Evolutionary conservation across 2,888 invertebrate species (phyloP).

Genomic region (Aromia moschata): DNA sequence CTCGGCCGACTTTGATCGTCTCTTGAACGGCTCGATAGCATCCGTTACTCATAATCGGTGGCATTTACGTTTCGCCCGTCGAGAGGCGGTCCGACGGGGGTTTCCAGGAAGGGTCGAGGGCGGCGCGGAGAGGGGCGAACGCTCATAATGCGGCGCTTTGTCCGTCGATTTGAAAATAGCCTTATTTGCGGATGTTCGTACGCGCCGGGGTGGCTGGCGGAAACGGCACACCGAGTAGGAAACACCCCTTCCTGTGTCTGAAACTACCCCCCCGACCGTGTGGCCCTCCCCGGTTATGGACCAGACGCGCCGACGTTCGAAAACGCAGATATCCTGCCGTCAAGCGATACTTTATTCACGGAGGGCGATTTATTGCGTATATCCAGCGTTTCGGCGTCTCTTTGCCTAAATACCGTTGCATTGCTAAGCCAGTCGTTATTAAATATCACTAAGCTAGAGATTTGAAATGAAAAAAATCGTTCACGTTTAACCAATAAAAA

Average conservation of each 20-base stretch:
- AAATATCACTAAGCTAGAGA: no score
- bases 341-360: slow-evolving; percentile 28
- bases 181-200: slow-evolving; percentile 45
- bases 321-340: slow-evolving; percentile 37
- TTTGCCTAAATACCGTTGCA: no score
- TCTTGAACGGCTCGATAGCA: no score
- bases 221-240: slow-evolving; percentile 49
- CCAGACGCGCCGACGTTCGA: slow-evolving; percentile 34
- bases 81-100: slow-evolving; percentile 6
- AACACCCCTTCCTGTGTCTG: slow-evolving; percentile 56
- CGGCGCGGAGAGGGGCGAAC: slow-evolving; percentile 17
- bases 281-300: slow-evolving; percentile 32
- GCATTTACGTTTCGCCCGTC: slow-evolving; percentile 12
- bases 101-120: slow-evolving; percentile 7
- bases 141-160: slow-evolving; percentile 30
- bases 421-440: no score
- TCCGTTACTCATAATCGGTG: slow-evolving; percentile 16
- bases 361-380: slow-evolving; percentile 20
- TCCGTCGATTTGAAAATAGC: slow-evolving; percentile 36
- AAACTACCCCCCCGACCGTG: slow-evolving; percentile 46
- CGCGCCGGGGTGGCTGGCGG: slow-evolving; percentile 44
- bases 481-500: no score
- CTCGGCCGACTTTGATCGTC: no score
- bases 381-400: no score
- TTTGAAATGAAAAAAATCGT: no score